phyloP scores from a whole-genome alignment of 2,113 vertebrate species.

The Rhodinocichla rosea region DNA sequence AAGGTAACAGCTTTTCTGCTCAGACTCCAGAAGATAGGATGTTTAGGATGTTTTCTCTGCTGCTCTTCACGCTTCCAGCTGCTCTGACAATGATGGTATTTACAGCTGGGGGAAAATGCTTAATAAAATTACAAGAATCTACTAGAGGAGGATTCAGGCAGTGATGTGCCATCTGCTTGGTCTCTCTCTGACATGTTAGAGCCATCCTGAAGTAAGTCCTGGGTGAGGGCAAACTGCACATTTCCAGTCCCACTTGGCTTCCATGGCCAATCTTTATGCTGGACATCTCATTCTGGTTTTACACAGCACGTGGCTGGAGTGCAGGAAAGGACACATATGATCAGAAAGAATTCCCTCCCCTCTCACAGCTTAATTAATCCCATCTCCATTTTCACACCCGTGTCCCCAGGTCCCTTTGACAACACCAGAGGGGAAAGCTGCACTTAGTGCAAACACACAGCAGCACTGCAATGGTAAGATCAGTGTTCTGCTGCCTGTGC shows the following conservation, averaged over 20 bases:
- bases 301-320: background rate
- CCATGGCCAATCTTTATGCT: background rate
- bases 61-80: background rate
- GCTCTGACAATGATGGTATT: background rate
- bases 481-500: background rate
- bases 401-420: background rate
- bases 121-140: constrained; percentile 26
- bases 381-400: background rate
- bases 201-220: background rate
- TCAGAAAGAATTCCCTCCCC: background rate
- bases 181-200: background rate
- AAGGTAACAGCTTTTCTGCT: constrained; percentile 17
- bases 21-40: background rate
- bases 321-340: background rate
- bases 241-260: background rate
- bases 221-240: background rate
- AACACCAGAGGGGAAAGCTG: background rate
- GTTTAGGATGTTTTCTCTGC: background rate
- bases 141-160: background rate
- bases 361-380: background rate
- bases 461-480: background rate
- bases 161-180: background rate
- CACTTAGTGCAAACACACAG: background rate
- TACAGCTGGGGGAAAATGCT: background rate
- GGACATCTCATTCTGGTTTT: background rate